phyloP scores from a whole-genome alignment of 1,140 invertebrate species.

The Diplogasteroides magnus region DNA sequence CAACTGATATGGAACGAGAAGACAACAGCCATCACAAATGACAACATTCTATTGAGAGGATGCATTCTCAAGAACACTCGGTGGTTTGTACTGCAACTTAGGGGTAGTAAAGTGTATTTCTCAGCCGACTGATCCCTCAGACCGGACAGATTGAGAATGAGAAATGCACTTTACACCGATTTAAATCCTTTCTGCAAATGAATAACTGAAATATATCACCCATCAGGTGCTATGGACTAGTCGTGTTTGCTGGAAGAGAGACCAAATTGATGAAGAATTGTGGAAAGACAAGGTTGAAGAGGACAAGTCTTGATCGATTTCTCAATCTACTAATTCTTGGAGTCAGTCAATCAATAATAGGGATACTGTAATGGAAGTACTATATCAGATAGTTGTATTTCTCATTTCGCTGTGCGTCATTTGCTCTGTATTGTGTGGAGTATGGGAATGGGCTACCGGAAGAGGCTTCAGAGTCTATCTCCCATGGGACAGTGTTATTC shows the following conservation, averaged over 20 bases:
- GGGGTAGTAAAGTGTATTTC: neutral
- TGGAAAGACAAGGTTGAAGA: constrained; percentile 96
- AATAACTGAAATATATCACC: too few species aligned
- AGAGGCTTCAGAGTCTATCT: constrained; percentile 82
- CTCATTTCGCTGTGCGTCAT: constrained; percentile 93
- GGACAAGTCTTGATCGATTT: constrained; percentile 93
- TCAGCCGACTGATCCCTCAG: too few species aligned
- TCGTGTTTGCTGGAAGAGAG: constrained; percentile 93
- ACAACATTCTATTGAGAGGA: constrained; percentile 84
- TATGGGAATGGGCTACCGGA: constrained; percentile 78
- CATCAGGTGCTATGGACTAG: constrained; percentile 81
- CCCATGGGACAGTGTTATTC: constrained; percentile 79
- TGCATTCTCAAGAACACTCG: constrained; percentile 87
- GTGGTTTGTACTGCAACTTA: constrained; percentile 69
- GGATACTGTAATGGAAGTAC: too few species aligned
- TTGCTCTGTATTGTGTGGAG: constrained; percentile 84
- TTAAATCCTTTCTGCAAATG: too few species aligned
- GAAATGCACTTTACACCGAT: too few species aligned
- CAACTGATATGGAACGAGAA: constrained; percentile 60
- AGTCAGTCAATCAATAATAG: constrained; percentile 69
- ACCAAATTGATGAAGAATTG: constrained; percentile 99
- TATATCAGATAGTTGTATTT: constrained; percentile 90
- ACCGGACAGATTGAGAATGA: too few species aligned
- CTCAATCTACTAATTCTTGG: constrained; percentile 97
- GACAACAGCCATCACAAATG: constrained; percentile 80